A percentile compares a stretch with the other conserved stretches of the same genome.
These are phyloP conservation scores for Peromyscus attwateri DNA, from an alignment of 2,797 vertebrate genomes.

Conservation along the genomic window DNA sequence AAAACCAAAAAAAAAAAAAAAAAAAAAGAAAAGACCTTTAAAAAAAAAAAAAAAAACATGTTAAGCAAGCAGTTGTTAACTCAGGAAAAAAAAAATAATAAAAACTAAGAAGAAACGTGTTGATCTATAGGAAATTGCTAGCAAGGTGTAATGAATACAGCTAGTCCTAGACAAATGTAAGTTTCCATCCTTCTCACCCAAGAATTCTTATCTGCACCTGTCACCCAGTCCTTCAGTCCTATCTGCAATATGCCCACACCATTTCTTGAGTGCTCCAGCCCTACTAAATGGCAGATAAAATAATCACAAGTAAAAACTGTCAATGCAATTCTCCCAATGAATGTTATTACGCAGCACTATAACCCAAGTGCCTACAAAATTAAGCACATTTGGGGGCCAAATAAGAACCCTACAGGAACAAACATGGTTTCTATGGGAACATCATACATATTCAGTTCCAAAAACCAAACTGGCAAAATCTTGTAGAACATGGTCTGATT, in stretches of 20 bases:
- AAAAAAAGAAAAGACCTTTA: not conserved
- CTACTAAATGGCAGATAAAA: slow-evolving; percentile 18
- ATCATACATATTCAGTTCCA: slow-evolving; percentile 20
- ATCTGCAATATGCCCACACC: not conserved
- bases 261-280: not conserved
- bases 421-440: slow-evolving; percentile 58
- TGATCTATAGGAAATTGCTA: not conserved
- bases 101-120: not conserved
- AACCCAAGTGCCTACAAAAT: slow-evolving; percentile 14
- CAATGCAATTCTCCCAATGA: not conserved
- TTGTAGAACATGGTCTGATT: not conserved
- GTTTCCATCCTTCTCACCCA: not conserved
- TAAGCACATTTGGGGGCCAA: slow-evolving; percentile 39
- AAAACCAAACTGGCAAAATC: slow-evolving; percentile 52
- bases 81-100: not conserved
- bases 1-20: no score
- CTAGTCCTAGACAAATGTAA: slow-evolving; percentile 1
- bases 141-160: not conserved
- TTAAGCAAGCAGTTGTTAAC: slow-evolving; percentile 14
- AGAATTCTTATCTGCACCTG: not conserved
- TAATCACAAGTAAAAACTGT: slow-evolving; percentile 28
- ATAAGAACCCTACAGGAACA: slow-evolving; percentile 13
- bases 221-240: not conserved
- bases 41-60: not conserved
- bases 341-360: not conserved